Evolutionary conservation across 2,888 invertebrate genomes (phyloP).

Genomic region (Aphodius granarius): DNA sequence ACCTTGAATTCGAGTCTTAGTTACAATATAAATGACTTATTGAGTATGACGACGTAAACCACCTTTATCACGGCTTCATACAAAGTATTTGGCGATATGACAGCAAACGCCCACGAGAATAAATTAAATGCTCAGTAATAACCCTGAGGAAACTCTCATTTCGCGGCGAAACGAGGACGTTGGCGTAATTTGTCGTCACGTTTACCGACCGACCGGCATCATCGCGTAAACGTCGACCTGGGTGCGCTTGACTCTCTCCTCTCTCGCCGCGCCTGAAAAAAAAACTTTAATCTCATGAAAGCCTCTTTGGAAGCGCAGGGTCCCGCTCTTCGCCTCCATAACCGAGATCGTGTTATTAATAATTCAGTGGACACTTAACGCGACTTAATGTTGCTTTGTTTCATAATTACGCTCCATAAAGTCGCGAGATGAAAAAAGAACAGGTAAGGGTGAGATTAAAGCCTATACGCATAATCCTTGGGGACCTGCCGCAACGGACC

Average conservation of each 20-base stretch:
- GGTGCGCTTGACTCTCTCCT: neutral
- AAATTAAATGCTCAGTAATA: constrained; percentile 1
- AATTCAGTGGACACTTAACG: constrained; percentile 10
- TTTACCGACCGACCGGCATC: neutral
- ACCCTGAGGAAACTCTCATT: neutral
- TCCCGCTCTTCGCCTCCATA: neutral
- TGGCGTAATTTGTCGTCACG: constrained; percentile 1
- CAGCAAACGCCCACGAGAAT: neutral
- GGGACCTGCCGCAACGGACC: neutral
- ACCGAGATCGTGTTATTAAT: constrained; percentile 5
- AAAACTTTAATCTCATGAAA: constrained; percentile 15
- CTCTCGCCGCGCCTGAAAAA: neutral
- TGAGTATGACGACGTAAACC: no score
- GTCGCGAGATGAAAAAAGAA: neutral
- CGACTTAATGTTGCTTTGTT: constrained; percentile 11
- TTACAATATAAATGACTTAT: no score
- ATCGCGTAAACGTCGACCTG: neutral
- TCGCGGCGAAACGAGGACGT: neutral
- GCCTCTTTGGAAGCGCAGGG: neutral
- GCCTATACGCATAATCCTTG: neutral
- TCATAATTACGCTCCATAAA: constrained; percentile 11
- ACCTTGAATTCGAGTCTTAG: no score
- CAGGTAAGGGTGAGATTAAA: neutral
- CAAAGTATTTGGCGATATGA: neutral
- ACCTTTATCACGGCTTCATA: neutral